Conservation (phyloP, 2,113 vertebrate species). For the Oncorhynchus nerka region DNA sequence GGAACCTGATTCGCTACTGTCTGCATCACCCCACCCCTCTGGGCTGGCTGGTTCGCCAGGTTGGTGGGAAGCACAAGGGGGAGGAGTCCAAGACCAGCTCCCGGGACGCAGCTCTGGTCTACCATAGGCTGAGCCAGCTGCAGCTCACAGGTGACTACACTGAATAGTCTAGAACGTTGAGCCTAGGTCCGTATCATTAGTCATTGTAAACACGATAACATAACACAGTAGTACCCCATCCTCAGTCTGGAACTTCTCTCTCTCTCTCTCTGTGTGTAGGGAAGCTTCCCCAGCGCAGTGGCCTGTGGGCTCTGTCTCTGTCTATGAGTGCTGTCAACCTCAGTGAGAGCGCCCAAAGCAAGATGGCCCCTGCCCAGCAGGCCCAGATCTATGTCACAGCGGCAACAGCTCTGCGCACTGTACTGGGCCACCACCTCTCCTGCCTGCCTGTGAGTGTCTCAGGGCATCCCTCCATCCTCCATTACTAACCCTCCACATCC, state of each 20-base stretch:
- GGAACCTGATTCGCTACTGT: constrained; percentile 93
- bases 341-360: constrained; percentile 88
- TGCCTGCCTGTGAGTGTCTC: constrained; percentile 83
- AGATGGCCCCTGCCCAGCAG: constrained; percentile 83
- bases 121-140: constrained; percentile 91
- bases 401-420: constrained; percentile 83
- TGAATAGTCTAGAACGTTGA: constrained; percentile 48
- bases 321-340: constrained; percentile 93
- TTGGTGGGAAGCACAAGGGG: constrained; percentile 84
- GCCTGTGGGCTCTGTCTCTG: constrained; percentile 85
- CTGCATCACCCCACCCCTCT: constrained; percentile 88
- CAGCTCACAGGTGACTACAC: constrained; percentile 86
- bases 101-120: constrained; percentile 87
- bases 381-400: constrained; percentile 92
- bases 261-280: constrained; percentile 64
- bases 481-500: background rate
- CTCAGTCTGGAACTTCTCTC: background rate
- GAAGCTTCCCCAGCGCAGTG: constrained; percentile 84
- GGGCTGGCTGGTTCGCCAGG: constrained; percentile 90
- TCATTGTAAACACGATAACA: background rate
- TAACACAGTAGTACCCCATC: too few relatives aligned
- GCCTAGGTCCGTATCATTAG: background rate
- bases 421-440: constrained; percentile 84
- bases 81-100: constrained; percentile 91
- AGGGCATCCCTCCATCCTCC: background rate